Evolutionary conservation across 2,888 invertebrate genomes (phyloP), one percentile per base, ranked within the genome.

Genomic region (Phlogophora meticulosa): DNA sequence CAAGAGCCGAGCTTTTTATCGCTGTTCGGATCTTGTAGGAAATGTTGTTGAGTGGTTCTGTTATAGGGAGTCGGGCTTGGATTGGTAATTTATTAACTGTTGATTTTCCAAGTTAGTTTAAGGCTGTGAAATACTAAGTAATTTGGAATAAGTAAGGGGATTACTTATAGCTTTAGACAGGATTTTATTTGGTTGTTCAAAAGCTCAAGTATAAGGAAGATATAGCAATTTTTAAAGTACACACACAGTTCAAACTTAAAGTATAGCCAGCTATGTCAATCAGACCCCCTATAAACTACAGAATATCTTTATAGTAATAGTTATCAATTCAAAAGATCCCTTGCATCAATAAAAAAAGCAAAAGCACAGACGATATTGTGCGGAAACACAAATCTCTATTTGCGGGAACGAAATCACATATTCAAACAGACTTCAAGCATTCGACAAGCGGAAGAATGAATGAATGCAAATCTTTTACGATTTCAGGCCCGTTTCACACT

Each of bases 401-500:
- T 85, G 85, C 82, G 64, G 66, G 65, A 78, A 76, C 82, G 83
- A 87, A 91, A 92, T 92, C 92, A 89, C 89, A 91, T 92, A 90
- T 92, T 91, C 92, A 91, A 91, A 93, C 90, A 91, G 85, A 87
- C 85, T 88, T 87, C 89, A 87, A 85, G 83, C 86, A 84, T 86
- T 87, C 82, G 81, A 86, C 86, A 84, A 82, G 84, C 83, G 84
- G 83, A 87, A 84, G 86, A 84, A 85, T 78, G 86, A 86, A 88
- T 87, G 86, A 86, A 91, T 90, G 89, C 84, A 90, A 92, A 91
- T 88, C 88, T 88, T 76, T 61, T 59, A 76, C 82, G 83, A 83
- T 80, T 85, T 84, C 81, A 85, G 82, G 75, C 84, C 80, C 81
- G 81, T 80, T 87, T 82, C 85, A 82, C 85, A 76, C 72, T 79